A percentile compares a stretch with the other conserved stretches of the same genome.
phyloP scores from a whole-genome alignment of 1,140 invertebrate genomes.

The Ericerus pela region DNA sequence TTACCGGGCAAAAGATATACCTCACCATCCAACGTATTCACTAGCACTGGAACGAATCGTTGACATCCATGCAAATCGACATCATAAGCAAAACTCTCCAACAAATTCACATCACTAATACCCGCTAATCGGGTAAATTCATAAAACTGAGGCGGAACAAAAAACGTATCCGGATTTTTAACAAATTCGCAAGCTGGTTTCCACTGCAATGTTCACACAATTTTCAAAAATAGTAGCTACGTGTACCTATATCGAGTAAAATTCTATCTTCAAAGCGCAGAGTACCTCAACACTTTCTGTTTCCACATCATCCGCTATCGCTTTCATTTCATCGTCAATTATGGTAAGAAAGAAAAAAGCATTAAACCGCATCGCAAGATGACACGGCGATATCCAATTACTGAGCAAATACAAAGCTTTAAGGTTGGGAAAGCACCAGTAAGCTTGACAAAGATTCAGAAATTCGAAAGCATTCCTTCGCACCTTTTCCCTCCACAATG shows the following conservation, averaged over 20 bases:
- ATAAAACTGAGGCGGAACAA: constrained; percentile 42
- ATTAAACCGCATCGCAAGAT: constrained; percentile 45
- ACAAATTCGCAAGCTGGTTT: too few relatives aligned
- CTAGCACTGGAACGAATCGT: constrained; percentile 11
- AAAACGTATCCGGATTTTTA: too few relatives aligned
- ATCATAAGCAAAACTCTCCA: constrained; percentile 21
- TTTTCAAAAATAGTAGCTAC: too few relatives aligned
- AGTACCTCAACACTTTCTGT: constrained; percentile 40
- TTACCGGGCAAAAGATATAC: constrained; percentile 12
- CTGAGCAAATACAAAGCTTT: constrained; percentile 69
- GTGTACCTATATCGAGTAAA: too few relatives aligned
- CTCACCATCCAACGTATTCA: constrained; percentile 3
- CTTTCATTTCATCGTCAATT: constrained; percentile 39
- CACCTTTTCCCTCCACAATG: constrained; percentile 50
- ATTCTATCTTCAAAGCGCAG: too few relatives aligned
- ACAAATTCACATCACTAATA: constrained; percentile 31
- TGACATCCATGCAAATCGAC: constrained; percentile 14
- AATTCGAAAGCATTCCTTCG: constrained; percentile 53
- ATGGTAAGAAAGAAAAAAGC: constrained; percentile 60
- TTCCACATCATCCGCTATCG: constrained; percentile 44
- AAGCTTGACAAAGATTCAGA: constrained; percentile 49
- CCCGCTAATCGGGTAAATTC: constrained; percentile 35
- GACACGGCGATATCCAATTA: constrained; percentile 64
- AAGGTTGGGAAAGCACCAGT: constrained; percentile 62
- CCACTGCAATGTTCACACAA: too few relatives aligned